Evolutionary conservation across 2,888 invertebrate genomes (phyloP).

Genomic region (Spisula solida): DNA sequence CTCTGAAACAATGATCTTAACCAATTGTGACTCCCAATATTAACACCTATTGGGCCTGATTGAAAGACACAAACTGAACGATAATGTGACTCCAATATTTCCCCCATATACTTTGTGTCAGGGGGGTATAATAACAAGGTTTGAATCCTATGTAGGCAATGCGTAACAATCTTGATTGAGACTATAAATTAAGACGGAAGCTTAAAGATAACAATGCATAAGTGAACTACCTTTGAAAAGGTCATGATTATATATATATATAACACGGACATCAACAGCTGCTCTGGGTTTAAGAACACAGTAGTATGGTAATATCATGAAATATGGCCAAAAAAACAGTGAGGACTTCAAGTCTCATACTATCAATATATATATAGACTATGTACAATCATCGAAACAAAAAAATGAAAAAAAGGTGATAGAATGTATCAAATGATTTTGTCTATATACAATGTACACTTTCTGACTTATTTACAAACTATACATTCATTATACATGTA

Average conservation of each 20-base stretch:
- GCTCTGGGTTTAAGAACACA: conserved; percentile 16
- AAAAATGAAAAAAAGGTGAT: background rate
- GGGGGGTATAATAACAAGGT: background rate
- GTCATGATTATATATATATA: conserved; percentile 1
- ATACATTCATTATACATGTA: background rate
- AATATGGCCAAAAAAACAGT: conserved; percentile 9
- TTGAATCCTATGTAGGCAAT: background rate
- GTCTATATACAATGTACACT: background rate
- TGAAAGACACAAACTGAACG: no score
- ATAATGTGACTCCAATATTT: no score
- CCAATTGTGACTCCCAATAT: no score
- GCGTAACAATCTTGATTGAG: background rate
- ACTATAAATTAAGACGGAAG: background rate
- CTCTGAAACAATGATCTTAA: no score
- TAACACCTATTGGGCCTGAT: no score
- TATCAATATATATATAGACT: background rate
- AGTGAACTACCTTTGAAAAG: background rate
- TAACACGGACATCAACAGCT: background rate
- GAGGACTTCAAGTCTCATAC: background rate
- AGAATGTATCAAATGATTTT: background rate
- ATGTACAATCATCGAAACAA: background rate
- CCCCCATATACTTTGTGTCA: no score
- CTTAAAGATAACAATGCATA: conserved; percentile 3
- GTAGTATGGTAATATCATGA: conserved; percentile 20
- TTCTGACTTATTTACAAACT: background rate